Base-by-base conservation (phyloP, 2,113 vertebrate species). In the Ptychochromis oligacanthus region DNA sequence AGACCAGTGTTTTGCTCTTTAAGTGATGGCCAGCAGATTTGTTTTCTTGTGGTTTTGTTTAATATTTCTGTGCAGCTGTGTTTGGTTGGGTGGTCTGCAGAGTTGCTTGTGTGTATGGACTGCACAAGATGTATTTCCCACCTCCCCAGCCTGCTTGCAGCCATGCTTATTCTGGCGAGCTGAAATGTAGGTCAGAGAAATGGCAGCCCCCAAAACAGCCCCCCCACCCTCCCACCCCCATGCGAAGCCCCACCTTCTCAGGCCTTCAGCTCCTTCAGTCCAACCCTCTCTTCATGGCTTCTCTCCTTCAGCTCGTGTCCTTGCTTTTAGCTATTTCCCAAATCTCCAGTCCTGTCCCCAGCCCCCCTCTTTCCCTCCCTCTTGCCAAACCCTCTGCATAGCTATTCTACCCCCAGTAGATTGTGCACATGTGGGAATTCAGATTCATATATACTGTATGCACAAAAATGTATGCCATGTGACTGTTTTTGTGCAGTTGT, bases 121-220 rank as follows among this genome's bases (percentile, higher is more conserved):
- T 34, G 43, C 54, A 12, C 7, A 17, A 15, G 67, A 26, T 79
- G 72, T 75, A 60, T 87, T 72, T 81, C 76, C 81, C 84, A 88
- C 79, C 57, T 61, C 40, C 26, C 40, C 84, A 52, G 81, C 52
- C 75, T 62, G 75, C 88, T 81, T 80, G 84, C 92, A 88, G 91
- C 83, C 88, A 70, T 90, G 86, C 86, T 91, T 87, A 91, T 82
- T 90, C 84, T 93, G 90, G 61, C 87, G 86, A 81, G 83, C 75
- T 88, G 76, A 87, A 93, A 95, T 94, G 91, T 93, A 93, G 93
- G 93, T 94, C 94, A 94, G 59, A 83, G 86, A 86, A 60, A 82
- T 82, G 78, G 49, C 76, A 79, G 83, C 28, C 52, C 28, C 60
- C 70, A 79, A 86, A 75, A 65, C 31, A 46, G 62, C 57, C 55